Evolutionary conservation across 2,888 invertebrate species (phyloP), one percentile per base, ranked within the genome.

Genomic region (Diadromus collaris): DNA sequence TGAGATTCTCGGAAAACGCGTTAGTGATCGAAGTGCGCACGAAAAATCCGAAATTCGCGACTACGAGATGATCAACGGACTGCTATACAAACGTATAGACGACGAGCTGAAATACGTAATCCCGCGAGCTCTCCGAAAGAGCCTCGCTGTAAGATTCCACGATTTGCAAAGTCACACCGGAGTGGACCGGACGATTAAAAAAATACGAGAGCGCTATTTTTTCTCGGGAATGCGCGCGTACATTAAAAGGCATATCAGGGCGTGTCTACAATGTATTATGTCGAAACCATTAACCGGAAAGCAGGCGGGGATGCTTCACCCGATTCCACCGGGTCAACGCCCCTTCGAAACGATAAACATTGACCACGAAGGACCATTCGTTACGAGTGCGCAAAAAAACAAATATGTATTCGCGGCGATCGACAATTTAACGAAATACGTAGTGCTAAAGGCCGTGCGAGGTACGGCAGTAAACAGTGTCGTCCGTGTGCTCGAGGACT

Each of bases 321-420:
- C 83, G 19, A 79, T 83, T n/a, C 67, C 75, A 1, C 77, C 75
- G 2, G 83, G 78, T 21, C 29, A 21, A 13, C 16, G 78, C 61
- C 83, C 83, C 6, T 29, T 81, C 34, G 34, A 34, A 34, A 83
- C 51, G 32, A 77, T n/a, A n/a, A n/a, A n/a, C n/a, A n/a, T n/a
- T n/a, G n/a, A n/a, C n/a, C n/a, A n/a, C n/a, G n/a, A n/a, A 2
- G 81, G 81, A 51, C 81, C 83, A 5, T 79, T 81, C 21, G 48
- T 81, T 1, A 79, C 76, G 1, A 75, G 65, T 6, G n/a, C 73
- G 44, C 7, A 9, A 64, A 81, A 41, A 77, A 77, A 56, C 75
- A 82, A n/a, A n/a, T n/a, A n/a, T n/a, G n/a, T n/a, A n/a, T n/a
- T n/a, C n/a, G n/a, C n/a, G n/a, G n/a, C n/a, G 41, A 41, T 84